These are phyloP conservation scores for Conistra vaccinii DNA, from an alignment of 2,888 invertebrate species.

Conservation along the genomic window DNA sequence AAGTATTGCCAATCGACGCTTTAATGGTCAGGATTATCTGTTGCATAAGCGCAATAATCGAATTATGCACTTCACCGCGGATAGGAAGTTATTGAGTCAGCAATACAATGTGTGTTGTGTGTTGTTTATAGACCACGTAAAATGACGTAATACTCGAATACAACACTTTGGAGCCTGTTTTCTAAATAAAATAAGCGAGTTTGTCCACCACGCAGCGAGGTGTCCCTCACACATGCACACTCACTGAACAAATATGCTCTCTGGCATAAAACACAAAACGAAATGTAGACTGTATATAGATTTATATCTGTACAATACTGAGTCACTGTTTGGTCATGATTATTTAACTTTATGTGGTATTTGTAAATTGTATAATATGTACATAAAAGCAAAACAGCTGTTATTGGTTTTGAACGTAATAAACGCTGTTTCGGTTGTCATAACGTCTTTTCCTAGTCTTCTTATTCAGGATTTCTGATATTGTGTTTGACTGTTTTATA, in stretches of 20 bases:
- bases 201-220: constrained; percentile 56
- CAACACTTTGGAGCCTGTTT: constrained; percentile 62
- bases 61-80: constrained; percentile 60
- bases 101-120: constrained; percentile 58
- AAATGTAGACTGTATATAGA: constrained; percentile 34
- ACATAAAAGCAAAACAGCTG: constrained; percentile 30
- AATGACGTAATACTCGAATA: constrained; percentile 68
- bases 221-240: constrained; percentile 44
- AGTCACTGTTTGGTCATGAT: constrained; percentile 58
- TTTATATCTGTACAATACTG: constrained; percentile 45
- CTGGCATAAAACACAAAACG: constrained; percentile 48
- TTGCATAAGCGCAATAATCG: constrained; percentile 73
- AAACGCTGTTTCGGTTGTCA: background rate
- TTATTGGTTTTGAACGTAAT: constrained; percentile 32
- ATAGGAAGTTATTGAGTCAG: constrained; percentile 62
- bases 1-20: constrained; percentile 67
- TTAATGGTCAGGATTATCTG: constrained; percentile 66
- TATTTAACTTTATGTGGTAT: constrained; percentile 50
- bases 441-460: background rate
- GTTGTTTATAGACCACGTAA: constrained; percentile 64
- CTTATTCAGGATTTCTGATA: background rate
- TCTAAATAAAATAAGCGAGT: constrained; percentile 65
- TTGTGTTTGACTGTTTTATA: constrained; percentile 5
- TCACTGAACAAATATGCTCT: constrained; percentile 52
- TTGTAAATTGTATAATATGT: constrained; percentile 41